Evolutionary conservation across 2,113 vertebrate genomes (phyloP).

Genomic region (Danionella cerebrum): DNA sequence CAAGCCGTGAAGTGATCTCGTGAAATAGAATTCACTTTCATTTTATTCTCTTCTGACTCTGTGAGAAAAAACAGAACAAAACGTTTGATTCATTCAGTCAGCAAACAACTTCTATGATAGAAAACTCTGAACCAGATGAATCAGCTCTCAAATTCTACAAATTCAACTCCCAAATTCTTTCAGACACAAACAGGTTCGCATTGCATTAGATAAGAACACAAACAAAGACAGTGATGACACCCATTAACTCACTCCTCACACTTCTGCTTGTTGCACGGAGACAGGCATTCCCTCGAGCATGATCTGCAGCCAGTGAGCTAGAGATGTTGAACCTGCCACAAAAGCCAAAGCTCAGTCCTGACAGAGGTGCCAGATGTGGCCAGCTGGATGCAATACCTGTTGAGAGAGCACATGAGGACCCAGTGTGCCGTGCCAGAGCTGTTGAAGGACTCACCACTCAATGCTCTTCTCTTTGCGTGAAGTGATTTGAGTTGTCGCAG

Average conservation of each 20-base stretch:
- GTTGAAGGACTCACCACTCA: background rate
- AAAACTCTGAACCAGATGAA: too few species aligned
- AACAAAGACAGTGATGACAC: background rate
- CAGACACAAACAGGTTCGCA: background rate
- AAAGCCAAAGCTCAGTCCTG: slow-evolving; percentile 1
- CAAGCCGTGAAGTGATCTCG: too few species aligned
- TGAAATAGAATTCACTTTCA: too few species aligned
- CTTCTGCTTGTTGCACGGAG: background rate
- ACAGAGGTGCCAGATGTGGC: background rate
- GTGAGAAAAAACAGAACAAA: too few species aligned
- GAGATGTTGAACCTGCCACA: background rate
- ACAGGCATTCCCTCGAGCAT: background rate
- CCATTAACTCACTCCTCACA: background rate
- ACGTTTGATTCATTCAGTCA: too few species aligned
- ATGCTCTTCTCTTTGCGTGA: background rate
- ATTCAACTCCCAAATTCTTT: background rate
- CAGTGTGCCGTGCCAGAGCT: background rate
- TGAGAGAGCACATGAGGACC: background rate
- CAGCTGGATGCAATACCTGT: background rate
- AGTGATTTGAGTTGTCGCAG: background rate
- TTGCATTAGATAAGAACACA: background rate
- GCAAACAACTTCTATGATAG: too few species aligned
- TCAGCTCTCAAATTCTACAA: too few species aligned
- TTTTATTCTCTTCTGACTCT: too few species aligned
- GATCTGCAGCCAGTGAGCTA: background rate